Evolutionary conservation across 2,888 invertebrate species (phyloP).

Genomic region (Gnatocerus cornutus): DNA sequence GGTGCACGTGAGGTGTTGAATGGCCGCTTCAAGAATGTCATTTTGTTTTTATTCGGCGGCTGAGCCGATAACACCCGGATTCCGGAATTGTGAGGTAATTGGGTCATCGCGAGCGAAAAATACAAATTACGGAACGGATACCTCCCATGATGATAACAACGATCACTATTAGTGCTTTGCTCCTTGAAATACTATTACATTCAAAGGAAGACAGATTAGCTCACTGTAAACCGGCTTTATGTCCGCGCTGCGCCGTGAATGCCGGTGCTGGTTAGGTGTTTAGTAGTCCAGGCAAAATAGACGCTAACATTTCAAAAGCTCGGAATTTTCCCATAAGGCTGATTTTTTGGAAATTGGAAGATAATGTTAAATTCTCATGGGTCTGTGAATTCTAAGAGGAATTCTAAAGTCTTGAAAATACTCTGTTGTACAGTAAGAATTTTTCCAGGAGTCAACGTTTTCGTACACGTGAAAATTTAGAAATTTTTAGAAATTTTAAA

Average conservation of each 20-base stretch:
- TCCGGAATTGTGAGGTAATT: slow-evolving; percentile 8
- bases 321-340: too few species aligned
- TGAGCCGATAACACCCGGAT: slow-evolving; percentile 10
- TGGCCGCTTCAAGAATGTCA: slow-evolving; percentile 38
- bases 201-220: slow-evolving; percentile 51
- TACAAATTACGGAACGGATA: slow-evolving; percentile 41
- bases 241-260: slow-evolving; percentile 44
- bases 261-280: slow-evolving; percentile 40
- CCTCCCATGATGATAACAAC: slow-evolving; percentile 48
- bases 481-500: too few species aligned
- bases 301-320: too few species aligned
- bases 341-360: too few species aligned
- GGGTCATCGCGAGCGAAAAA: slow-evolving; percentile 38
- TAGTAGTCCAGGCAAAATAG: too few species aligned
- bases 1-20: slow-evolving; percentile 43
- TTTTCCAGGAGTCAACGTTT: too few species aligned
- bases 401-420: too few species aligned
- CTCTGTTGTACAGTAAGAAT: too few species aligned
- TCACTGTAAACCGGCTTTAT: slow-evolving; percentile 49
- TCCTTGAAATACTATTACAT: slow-evolving; percentile 49
- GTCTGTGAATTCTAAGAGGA: too few species aligned
- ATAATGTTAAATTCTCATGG: too few species aligned
- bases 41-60: slow-evolving; percentile 38
- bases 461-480: too few species aligned
- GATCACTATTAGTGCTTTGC: slow-evolving; percentile 48